These are phyloP conservation scores for Leptogaster cylindrica DNA, from an alignment of 2,888 invertebrate species.

Conservation along the genomic window DNA sequence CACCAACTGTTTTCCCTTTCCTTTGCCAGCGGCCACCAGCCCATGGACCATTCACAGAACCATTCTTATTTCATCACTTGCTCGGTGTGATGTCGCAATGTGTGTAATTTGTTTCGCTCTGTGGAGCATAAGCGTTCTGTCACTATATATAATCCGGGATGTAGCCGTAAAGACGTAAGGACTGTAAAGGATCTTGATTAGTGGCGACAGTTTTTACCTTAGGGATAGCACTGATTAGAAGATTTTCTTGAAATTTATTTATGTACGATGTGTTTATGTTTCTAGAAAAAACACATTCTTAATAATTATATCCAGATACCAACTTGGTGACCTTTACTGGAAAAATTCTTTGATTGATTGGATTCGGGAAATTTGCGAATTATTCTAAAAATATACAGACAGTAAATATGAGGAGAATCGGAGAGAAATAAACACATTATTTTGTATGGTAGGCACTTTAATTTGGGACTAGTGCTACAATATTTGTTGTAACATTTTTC, in stretches of 20 bases:
- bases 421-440: too few relatives aligned
- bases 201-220: constrained; percentile 14
- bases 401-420: too few relatives aligned
- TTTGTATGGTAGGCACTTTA: too few relatives aligned
- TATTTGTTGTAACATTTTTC: too few relatives aligned
- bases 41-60: constrained; percentile 17
- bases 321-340: too few relatives aligned
- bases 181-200: constrained; percentile 31
- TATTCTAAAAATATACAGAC: too few relatives aligned
- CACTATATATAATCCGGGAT: constrained; percentile 7
- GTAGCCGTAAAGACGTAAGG: constrained; percentile 12
- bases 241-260: constrained; percentile 25
- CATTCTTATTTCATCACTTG: constrained; percentile 36
- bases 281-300: too few relatives aligned
- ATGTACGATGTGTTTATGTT: too few relatives aligned
- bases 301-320: too few relatives aligned
- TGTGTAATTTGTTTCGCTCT: constrained; percentile 34
- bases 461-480: too few relatives aligned
- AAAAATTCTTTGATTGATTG: too few relatives aligned
- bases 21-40: not conserved
- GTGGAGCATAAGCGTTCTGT: constrained; percentile 23
- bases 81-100: constrained; percentile 22
- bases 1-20: constrained; percentile 26
- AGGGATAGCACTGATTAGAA: constrained; percentile 12
- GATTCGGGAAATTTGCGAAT: too few relatives aligned